phyloP scores from a whole-genome alignment of 2,888 invertebrate species.

The Microctonus aethiopoides region DNA sequence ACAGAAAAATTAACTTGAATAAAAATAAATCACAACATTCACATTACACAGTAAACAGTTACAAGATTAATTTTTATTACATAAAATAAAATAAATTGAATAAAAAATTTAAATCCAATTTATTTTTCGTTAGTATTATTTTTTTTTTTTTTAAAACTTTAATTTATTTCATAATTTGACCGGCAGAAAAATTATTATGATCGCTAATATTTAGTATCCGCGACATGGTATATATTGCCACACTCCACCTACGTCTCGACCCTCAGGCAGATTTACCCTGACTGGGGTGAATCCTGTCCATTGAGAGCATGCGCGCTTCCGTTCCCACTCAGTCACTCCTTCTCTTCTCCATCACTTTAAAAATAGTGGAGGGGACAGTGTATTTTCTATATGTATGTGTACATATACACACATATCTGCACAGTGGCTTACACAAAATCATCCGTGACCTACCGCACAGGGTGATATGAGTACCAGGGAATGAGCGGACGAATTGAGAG shows the following conservation, averaged over 20 bases:
- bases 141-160: constrained; percentile 2
- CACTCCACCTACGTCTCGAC: constrained; percentile 61
- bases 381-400: not conserved
- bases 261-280: constrained; percentile 63
- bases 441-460: constrained; percentile 41
- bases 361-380: constrained; percentile 25
- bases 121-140: not conserved
- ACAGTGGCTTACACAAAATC: constrained; percentile 43
- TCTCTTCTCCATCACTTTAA: not conserved
- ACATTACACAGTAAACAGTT: not conserved
- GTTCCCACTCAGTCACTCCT: constrained; percentile 50
- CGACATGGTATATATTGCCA: constrained; percentile 52
- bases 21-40: not conserved
- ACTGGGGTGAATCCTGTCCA: constrained; percentile 63
- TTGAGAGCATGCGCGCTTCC: constrained; percentile 64
- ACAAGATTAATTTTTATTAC: not conserved
- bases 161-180: not conserved
- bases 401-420: constrained; percentile 26
- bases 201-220: constrained; percentile 32
- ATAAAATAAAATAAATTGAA: not conserved
- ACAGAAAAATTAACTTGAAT: not conserved
- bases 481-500: constrained; percentile 12
- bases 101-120: not conserved
- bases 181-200: not conserved
- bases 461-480: constrained; percentile 21